Conservation (phyloP, 2,797 vertebrate species). For the Propithecus deckenii region DNA sequence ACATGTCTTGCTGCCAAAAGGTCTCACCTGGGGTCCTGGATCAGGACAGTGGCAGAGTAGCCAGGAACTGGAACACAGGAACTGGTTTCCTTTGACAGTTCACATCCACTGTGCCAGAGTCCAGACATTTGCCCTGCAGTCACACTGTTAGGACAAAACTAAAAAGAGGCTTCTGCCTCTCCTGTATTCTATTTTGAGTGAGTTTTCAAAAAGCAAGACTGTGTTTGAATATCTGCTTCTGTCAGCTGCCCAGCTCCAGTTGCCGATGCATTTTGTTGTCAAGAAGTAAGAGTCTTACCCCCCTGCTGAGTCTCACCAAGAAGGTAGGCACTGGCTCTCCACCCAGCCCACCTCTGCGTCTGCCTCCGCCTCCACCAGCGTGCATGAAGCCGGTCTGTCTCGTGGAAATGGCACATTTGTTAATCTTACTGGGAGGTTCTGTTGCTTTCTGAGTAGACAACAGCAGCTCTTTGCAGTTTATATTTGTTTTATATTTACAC, state of each 20-base stretch:
- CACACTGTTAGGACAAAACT: not conserved
- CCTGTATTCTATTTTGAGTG: not conserved
- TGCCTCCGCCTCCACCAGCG: too few species aligned
- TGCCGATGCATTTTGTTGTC: not conserved
- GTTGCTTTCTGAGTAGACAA: not conserved
- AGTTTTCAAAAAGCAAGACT: not conserved
- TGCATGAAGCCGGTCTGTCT: not conserved
- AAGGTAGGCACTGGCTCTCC: too few species aligned
- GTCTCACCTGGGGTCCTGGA: not conserved
- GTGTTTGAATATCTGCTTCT: not conserved
- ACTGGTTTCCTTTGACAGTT: not conserved
- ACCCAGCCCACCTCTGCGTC: not conserved
- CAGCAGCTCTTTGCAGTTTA: not conserved
- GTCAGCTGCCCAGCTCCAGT: not conserved
- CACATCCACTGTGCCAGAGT: accelerated
- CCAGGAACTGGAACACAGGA: not conserved
- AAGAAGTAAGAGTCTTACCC: not conserved
- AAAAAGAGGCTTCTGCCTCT: not conserved
- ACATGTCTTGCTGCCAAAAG: not conserved
- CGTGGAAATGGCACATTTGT: not conserved
- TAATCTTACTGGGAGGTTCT: not conserved
- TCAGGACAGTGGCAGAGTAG: not conserved
- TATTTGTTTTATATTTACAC: not conserved
- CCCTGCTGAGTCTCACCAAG: not conserved
- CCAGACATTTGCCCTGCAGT: not conserved